phyloP scores from a whole-genome alignment of 2,797 vertebrate genomes.

The Triplophysa yarkandensis region DNA sequence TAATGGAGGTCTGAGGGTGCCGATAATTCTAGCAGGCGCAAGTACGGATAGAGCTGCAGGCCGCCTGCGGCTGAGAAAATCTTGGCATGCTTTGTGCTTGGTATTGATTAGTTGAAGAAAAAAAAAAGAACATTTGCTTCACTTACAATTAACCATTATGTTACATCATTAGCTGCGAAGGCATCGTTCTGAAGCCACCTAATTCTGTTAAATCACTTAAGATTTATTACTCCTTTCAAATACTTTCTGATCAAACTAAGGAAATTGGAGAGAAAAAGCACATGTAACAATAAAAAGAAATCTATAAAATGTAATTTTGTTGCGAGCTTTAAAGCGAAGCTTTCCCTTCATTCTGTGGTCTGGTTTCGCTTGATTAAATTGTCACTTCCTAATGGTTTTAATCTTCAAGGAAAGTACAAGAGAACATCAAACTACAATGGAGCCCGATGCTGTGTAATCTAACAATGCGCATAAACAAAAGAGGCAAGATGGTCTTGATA shows the following conservation, averaged over 20 bases:
- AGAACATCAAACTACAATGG: neutral
- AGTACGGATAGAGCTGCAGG: slow-evolving; percentile 12
- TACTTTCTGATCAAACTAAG: neutral
- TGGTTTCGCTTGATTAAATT: slow-evolving; percentile 27
- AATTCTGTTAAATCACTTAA: slow-evolving; percentile 14
- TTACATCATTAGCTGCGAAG: neutral
- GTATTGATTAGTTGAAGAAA: slow-evolving; percentile 6
- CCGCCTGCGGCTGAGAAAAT: neutral
- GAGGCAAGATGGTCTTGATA: slow-evolving; percentile 41
- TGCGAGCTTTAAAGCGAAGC: neutral
- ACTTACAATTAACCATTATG: slow-evolving; percentile 21
- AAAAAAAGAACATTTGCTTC: slow-evolving; percentile 25
- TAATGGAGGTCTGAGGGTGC: slow-evolving; percentile 34
- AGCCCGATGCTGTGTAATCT: slow-evolving; percentile 4
- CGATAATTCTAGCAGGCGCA: slow-evolving; percentile 23
- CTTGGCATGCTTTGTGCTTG: neutral
- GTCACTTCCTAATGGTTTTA: slow-evolving; percentile 37
- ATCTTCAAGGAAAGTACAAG: slow-evolving; percentile 11
- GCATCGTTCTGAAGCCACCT: neutral
- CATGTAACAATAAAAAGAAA: neutral
- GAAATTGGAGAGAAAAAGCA: neutral
- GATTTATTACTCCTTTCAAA: slow-evolving; percentile 12
- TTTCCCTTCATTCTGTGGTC: neutral
- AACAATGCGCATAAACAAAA: slow-evolving; percentile 23
- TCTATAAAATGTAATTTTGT: slow-evolving; percentile 13